These are phyloP conservation scores for Colistium nudipinnis DNA, from an alignment of 2,113 vertebrate genomes.

Conservation along the genomic window DNA sequence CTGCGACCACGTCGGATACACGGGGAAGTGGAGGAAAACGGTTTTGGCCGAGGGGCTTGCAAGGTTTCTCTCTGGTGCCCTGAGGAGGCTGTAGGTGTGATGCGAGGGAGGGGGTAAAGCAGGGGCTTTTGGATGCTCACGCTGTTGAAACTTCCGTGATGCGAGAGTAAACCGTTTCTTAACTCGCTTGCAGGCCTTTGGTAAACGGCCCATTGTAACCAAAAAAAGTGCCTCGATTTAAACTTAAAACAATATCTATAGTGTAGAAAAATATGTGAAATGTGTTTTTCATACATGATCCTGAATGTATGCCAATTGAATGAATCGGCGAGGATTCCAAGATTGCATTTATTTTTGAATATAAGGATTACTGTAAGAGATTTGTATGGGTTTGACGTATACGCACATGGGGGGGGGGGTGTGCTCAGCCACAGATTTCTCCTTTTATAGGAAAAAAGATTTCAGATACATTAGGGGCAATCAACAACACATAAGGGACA, in stretches of 20 bases:
- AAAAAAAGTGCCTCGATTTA: too few species aligned
- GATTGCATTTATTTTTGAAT: not conserved
- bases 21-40: conserved; percentile 17
- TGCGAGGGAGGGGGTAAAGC: not conserved
- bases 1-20: conserved; percentile 48
- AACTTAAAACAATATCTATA: too few species aligned
- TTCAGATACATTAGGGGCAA: not conserved
- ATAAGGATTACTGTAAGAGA: not conserved
- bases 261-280: too few species aligned
- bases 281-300: too few species aligned
- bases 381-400: not conserved
- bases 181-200: too few species aligned
- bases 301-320: too few species aligned
- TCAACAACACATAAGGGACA: not conserved
- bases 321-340: too few species aligned
- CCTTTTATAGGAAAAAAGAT: too few species aligned
- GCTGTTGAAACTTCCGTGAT: not conserved
- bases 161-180: not conserved
- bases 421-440: not conserved
- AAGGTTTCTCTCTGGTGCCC: too few species aligned
- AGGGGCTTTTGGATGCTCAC: not conserved
- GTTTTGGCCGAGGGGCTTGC: conserved; percentile 1
- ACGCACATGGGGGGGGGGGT: not conserved
- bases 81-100: not conserved
- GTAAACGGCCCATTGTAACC: too few species aligned